These are phyloP conservation scores for Argopecten irradians DNA, from an alignment of 1,140 invertebrate species.

Conservation along the genomic window DNA sequence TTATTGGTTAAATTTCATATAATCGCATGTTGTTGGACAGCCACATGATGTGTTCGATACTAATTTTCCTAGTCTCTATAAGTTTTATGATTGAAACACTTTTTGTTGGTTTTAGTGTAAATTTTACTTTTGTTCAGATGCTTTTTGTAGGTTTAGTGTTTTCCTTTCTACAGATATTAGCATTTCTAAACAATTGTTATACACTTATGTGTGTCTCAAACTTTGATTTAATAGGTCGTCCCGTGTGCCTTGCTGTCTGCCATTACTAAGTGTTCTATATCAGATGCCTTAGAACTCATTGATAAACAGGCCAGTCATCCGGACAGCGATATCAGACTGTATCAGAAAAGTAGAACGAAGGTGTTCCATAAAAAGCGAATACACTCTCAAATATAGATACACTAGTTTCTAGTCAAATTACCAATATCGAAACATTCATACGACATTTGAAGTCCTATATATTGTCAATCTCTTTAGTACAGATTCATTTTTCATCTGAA, in stretches of 20 bases:
- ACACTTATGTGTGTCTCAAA: neutral
- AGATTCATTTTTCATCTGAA: no score
- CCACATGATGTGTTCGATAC: no score
- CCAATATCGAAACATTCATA: no score
- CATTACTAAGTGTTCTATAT: constrained; percentile 51
- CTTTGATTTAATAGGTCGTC: constrained; percentile 58
- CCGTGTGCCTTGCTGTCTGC: constrained; percentile 63
- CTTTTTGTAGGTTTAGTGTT: neutral
- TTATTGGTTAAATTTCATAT: no score
- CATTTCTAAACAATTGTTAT: neutral
- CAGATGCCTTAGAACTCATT: constrained; percentile 56
- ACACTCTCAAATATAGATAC: no score
- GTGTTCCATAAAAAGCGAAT: neutral
- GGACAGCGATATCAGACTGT: constrained; percentile 55
- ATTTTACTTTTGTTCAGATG: neutral
- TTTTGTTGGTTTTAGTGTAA: neutral
- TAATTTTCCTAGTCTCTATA: no score
- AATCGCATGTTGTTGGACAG: no score
- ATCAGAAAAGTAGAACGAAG: neutral
- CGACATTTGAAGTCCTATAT: no score
- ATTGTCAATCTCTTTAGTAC: no score
- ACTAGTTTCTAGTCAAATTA: no score
- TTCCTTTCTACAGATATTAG: neutral
- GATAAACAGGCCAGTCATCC: constrained; percentile 60
- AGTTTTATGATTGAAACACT: no score